These are phyloP conservation scores for Lydus trimaculatus DNA, from an alignment of 2,888 invertebrate species.

Conservation along the genomic window DNA sequence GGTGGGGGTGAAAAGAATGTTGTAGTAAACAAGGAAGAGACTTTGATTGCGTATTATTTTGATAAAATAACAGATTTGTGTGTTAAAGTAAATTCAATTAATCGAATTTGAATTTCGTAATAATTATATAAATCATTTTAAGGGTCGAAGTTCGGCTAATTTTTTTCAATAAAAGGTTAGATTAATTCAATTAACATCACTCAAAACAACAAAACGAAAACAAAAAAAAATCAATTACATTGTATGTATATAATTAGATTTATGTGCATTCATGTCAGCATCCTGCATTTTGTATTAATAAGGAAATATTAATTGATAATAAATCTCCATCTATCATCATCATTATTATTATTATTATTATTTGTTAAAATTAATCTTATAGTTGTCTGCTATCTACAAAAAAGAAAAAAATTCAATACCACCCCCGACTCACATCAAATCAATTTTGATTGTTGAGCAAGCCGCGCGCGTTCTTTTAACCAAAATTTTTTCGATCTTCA, in stretches of 20 bases:
- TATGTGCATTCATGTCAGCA: not conserved
- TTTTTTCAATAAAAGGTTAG: not conserved
- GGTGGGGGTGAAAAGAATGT: not conserved
- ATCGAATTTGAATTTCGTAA: not conserved
- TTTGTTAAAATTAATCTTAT: not conserved
- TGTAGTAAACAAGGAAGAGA: not conserved
- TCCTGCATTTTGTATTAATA: not conserved
- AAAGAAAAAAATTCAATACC: not conserved
- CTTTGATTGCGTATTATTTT: not conserved
- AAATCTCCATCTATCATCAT: not conserved
- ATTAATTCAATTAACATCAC: slow-evolving; percentile 1
- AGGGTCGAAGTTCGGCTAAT: not conserved
- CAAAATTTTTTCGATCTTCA: too few species aligned
- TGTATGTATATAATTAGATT: not conserved
- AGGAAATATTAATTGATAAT: not conserved
- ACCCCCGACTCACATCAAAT: not conserved
- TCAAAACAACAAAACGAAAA: not conserved
- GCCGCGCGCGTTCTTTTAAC: too few species aligned
- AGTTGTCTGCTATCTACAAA: not conserved
- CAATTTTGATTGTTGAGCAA: not conserved
- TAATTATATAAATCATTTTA: slow-evolving; percentile 3
- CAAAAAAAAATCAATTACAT: not conserved
- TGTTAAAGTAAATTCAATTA: not conserved
- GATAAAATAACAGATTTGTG: not conserved
- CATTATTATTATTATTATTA: not conserved